Base-by-base conservation (phyloP, 2,113 vertebrate species). In the Orcinus orca region DNA sequence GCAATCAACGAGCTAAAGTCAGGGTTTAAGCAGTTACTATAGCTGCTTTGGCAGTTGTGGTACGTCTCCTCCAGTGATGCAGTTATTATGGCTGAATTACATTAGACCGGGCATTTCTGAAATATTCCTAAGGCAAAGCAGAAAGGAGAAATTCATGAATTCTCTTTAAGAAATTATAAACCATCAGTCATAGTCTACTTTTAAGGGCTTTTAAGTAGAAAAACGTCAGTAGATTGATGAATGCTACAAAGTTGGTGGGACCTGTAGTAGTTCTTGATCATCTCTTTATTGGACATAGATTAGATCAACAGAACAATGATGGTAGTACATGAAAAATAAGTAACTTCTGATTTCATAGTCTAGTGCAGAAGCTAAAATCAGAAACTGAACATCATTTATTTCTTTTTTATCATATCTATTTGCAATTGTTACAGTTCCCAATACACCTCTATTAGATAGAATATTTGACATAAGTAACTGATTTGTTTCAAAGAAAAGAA, bases 241-340 rank as follows among this genome's bases (percentile, higher is more conserved):
- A 87, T 36, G 55, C 12, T 50, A 53, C n/a, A 50, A 4, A 93
- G 33, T 76, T 76, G 53, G 50, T 63, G 94, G 79, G 73, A 60
- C 96, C 84, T 96, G 38, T 85, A 94, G 68, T 38, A 74, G 74
- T 47, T 67, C 70, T 74, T 89, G 93, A 84, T 95, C 68, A 90
- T 93, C 11, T 90, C 44, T 96, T 96, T 96, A 92, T 88, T 96
- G 93, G 60, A 90, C 62, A 79, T 47, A 93, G 60, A 97, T 96
- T 97, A 97, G 76, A 97, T 98, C 92, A 97, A 88, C 63, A 92
- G 60, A 96, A 65, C 74, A 89, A 74, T 53, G 74, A 63, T 38
- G 31, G n/a, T 38, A 82, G 73, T 55, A 74, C 53, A 86, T 92
- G 80, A 95, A 77, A 94, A 97, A 70, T 92, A 97, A 93, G 70